Conservation (phyloP, 2,888 invertebrate genomes). For the Drosophila ochracea region DNA sequence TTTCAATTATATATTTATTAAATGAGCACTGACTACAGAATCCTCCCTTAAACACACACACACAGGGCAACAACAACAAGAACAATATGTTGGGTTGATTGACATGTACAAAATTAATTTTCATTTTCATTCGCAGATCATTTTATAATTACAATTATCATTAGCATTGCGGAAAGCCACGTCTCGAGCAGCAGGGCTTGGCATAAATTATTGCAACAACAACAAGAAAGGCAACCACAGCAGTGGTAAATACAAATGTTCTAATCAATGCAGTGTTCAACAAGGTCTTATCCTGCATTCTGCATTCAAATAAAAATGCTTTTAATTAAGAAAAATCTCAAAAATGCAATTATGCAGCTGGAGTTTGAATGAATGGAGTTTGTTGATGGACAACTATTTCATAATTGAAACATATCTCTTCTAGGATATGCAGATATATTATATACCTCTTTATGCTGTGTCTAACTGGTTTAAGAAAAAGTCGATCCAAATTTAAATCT, state of each 20-base stretch:
- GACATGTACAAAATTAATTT: slow-evolving; percentile 74
- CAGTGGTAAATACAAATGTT: background rate
- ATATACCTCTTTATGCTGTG: background rate
- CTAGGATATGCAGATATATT: background rate
- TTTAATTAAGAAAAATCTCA: background rate
- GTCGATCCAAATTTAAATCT: background rate
- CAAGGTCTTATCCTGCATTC: background rate
- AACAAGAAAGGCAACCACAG: background rate
- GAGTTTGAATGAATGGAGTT: background rate
- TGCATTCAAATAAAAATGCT: background rate
- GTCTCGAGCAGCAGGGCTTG: slow-evolving; percentile 23
- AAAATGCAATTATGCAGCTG: background rate
- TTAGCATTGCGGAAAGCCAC: slow-evolving; percentile 32
- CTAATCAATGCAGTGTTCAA: background rate
- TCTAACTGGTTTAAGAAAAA: background rate
- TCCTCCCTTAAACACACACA: background rate
- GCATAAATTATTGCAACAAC: slow-evolving; percentile 25
- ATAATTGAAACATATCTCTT: background rate
- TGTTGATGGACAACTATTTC: background rate
- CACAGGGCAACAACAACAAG: background rate
- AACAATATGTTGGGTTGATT: slow-evolving; percentile 31
- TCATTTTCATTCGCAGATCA: slow-evolving; percentile 69
- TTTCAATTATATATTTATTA: slow-evolving; percentile 36
- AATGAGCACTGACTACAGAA: slow-evolving; percentile 23
- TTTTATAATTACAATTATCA: slow-evolving; percentile 77